phyloP scores from a whole-genome alignment of 2,113 vertebrate genomes.

The Morone saxatilis region DNA sequence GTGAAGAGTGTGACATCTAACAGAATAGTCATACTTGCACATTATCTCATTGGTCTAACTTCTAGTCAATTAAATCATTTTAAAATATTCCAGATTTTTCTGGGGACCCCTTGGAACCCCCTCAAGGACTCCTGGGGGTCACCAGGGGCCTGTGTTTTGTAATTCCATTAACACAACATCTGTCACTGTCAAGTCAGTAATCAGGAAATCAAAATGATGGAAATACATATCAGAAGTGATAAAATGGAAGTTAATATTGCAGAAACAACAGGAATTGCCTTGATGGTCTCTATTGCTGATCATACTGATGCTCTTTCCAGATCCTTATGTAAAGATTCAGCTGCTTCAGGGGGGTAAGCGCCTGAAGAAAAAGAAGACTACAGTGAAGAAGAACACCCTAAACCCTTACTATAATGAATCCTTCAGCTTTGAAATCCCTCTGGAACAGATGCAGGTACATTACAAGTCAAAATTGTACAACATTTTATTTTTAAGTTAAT shows the following conservation, averaged over 20 bases:
- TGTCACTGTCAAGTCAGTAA: background rate
- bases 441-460: constrained; percentile 97
- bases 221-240: background rate
- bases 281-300: constrained; percentile 10
- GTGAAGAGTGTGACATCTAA: no score
- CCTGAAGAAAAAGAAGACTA: constrained; percentile 99
- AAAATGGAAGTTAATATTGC: background rate
- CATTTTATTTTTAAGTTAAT: background rate
- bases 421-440: constrained; percentile 99
- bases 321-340: constrained; percentile 99
- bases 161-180: background rate
- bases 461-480: constrained; percentile 4
- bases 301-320: constrained; percentile 74
- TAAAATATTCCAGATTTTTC: no score
- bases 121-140: no score
- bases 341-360: constrained; percentile 97
- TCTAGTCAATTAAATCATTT: no score
- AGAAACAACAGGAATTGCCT: background rate
- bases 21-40: no score
- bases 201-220: background rate
- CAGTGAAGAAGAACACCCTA: constrained; percentile 98
- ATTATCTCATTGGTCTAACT: no score
- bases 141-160: background rate
- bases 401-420: constrained; percentile 99
- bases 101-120: no score